Evolutionary conservation across 2,888 invertebrate genomes (phyloP).

Genomic region (Cosmopolites sordidus): DNA sequence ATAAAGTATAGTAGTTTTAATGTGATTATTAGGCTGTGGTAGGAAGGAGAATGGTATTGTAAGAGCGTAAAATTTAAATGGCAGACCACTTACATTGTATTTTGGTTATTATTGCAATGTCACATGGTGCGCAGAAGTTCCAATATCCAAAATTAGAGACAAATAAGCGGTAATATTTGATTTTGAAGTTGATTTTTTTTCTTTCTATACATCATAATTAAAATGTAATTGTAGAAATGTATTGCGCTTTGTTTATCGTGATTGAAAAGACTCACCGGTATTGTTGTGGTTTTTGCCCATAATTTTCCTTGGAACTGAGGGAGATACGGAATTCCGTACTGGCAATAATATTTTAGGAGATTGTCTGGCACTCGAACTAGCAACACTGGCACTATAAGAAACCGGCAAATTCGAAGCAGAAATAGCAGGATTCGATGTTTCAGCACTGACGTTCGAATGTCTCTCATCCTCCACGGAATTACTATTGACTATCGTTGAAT

Average conservation of each 20-base stretch:
- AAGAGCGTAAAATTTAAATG: too few species aligned
- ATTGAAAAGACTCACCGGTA: slow-evolving; percentile 60
- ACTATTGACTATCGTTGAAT: slow-evolving; percentile 31
- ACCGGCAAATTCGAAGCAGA: slow-evolving; percentile 18
- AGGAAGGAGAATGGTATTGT: too few species aligned
- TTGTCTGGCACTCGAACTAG: slow-evolving; percentile 37
- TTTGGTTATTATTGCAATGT: slow-evolving; percentile 1
- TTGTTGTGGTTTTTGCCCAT: slow-evolving; percentile 63
- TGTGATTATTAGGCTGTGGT: too few species aligned
- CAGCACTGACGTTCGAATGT: slow-evolving; percentile 29
- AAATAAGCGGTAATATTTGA: slow-evolving; percentile 4
- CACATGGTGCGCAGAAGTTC: slow-evolving; percentile 27
- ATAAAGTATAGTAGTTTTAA: too few species aligned
- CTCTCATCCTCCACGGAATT: slow-evolving; percentile 26
- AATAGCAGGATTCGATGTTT: slow-evolving; percentile 28
- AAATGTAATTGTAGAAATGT: too few species aligned
- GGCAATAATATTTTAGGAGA: slow-evolving; percentile 44
- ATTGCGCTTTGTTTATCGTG: too few species aligned
- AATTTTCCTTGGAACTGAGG: slow-evolving; percentile 58
- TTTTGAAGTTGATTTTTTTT: background rate
- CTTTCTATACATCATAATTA: too few species aligned
- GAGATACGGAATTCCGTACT: slow-evolving; percentile 50
- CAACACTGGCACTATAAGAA: slow-evolving; percentile 33
- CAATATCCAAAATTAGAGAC: slow-evolving; percentile 18
- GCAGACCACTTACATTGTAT: slow-evolving; percentile 1